Percentiles rank a stretch among this genome's conserved stretches.
These are phyloP conservation scores for Kryphioiulus occultus DNA, from an alignment of 2,888 invertebrate species.

Conservation along the genomic window DNA sequence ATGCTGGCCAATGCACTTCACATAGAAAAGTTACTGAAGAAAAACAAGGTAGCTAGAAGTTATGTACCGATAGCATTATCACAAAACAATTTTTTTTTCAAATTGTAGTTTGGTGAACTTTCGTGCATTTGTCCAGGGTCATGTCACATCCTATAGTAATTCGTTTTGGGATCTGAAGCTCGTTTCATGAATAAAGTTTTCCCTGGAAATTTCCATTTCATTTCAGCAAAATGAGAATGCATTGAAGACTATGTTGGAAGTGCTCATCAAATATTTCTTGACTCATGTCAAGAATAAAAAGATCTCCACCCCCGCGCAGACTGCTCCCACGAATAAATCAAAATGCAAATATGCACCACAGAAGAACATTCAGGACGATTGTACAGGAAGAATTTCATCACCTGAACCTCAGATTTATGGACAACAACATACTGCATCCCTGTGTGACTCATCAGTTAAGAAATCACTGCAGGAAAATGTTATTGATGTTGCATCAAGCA, in stretches of 20 bases:
- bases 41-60: slow-evolving; percentile 41
- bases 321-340: not conserved
- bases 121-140: too few relatives aligned
- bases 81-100: too few relatives aligned
- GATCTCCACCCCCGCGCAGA: too few relatives aligned
- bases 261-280: slow-evolving; percentile 33
- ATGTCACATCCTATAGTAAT: too few relatives aligned
- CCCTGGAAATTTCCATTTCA: not conserved
- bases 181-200: too few relatives aligned
- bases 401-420: not conserved
- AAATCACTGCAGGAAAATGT: not conserved
- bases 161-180: too few relatives aligned
- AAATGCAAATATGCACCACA: not conserved
- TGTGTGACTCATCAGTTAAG: not conserved
- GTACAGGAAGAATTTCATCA: not conserved
- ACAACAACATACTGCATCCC: not conserved
- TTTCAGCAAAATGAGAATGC: slow-evolving; percentile 39
- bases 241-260: slow-evolving; percentile 2
- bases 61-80: too few relatives aligned
- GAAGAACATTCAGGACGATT: not conserved
- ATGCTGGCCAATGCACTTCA: slow-evolving; percentile 3
- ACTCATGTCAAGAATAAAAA: slow-evolving; percentile 12
- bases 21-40: slow-evolving; percentile 44
- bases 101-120: too few relatives aligned
- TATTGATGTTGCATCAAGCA: not conserved